These are phyloP conservation scores for Tipula unca DNA, from an alignment of 2,888 invertebrate species.

Conservation along the genomic window DNA sequence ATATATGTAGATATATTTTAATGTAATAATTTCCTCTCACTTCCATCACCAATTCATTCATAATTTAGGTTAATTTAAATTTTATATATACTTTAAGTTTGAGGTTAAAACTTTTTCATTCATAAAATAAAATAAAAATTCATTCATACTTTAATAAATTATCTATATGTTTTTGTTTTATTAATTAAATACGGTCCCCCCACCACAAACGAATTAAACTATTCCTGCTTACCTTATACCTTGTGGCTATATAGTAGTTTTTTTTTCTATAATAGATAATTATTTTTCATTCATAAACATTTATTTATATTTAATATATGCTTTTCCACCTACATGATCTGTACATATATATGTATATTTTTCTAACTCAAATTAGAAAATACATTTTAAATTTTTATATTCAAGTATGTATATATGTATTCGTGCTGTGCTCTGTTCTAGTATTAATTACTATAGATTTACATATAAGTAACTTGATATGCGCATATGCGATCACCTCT, in stretches of 20 bases:
- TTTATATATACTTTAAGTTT: not conserved
- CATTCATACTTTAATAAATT: not conserved
- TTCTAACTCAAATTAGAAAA: not conserved
- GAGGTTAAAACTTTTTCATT: slow-evolving; percentile 8
- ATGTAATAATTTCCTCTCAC: not conserved
- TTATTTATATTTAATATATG: not conserved
- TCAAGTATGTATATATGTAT: not conserved
- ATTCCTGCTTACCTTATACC: not conserved
- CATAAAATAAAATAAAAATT: not conserved
- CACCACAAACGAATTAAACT: not conserved
- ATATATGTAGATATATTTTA: not conserved
- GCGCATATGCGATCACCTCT: not conserved
- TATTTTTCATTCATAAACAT: not conserved
- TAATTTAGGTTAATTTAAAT: slow-evolving; percentile 8
- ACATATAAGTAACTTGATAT: not conserved
- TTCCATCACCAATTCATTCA: not conserved
- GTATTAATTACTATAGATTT: not conserved
- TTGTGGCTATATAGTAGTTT: not conserved
- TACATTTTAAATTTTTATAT: not conserved
- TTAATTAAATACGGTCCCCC: not conserved
- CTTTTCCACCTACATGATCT: not conserved
- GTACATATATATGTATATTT: not conserved
- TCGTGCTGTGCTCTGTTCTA: not conserved
- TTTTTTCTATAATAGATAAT: not conserved
- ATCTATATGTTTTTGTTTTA: not conserved